Evolutionary conservation across 2,888 invertebrate genomes (phyloP), one percentile per base, ranked within the genome.

Genomic region (Phlogophora meticulosa): DNA sequence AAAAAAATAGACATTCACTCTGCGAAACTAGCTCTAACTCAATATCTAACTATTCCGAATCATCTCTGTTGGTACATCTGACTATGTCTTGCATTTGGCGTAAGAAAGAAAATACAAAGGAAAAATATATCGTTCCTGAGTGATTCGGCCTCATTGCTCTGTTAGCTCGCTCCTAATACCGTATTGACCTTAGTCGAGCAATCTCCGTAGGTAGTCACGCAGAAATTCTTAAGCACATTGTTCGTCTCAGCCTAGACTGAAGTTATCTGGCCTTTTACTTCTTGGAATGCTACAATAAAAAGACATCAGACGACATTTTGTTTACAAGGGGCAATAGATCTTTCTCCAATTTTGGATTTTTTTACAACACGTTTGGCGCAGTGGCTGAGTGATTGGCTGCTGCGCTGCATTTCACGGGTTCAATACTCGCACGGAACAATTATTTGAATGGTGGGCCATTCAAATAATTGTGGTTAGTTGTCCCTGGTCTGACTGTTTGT

Each of bases 151-250:
- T 72, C 52, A 46, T 61, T 61, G 66, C 61, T 75, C 28, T 15
- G 43, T 28, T 40, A 46, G 68, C 57, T 67, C 56, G 58, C 53
- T 71, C 61, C 53, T 69, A 72, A 71, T 66, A 73, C 69, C 42
- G 63, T 61, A 62, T 66, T 72, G 74, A 80, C 85, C 78, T 82
- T 74, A 73, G 55, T 57, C 45, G 13, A 53, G 28, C 72, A 75
- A 70, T 76, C 68, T 72, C 59, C 46, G 49, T 71, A 79, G 77
- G 78, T 81, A 82, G 80, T 80, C 76, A 79, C 71, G 72, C 57
- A 76, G 72, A 77, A 71, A 75, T 72, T 67, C 53, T 68, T 57
- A 45, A 67, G 38, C 43, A 34, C 55, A 64, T 57, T 67, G 51
- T 63, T 67, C 62, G 51, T 66, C 42, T 57, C 28, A 38, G 32